A percentile compares a stretch with the other conserved stretches of the same genome.
These are phyloP conservation scores for Acleris cristana DNA, from an alignment of 2,888 invertebrate genomes.

Conservation along the genomic window DNA sequence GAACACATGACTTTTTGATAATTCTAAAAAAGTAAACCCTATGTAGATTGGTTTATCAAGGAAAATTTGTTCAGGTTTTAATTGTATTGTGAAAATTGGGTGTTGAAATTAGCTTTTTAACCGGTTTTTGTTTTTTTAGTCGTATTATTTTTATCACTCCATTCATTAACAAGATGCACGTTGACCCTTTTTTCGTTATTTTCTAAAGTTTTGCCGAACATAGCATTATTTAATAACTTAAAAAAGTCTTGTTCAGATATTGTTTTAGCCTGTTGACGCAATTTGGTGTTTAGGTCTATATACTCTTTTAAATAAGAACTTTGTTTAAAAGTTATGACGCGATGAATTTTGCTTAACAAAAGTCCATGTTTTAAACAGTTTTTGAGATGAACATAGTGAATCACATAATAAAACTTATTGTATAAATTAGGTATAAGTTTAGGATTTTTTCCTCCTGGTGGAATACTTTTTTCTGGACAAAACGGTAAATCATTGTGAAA, in stretches of 20 bases:
- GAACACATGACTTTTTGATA: not conserved
- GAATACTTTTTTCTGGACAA: slow-evolving; percentile 1
- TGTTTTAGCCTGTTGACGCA: slow-evolving; percentile 2
- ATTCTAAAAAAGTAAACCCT: slow-evolving; percentile 4
- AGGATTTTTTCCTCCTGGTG: not conserved
- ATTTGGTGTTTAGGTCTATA: slow-evolving; percentile 42
- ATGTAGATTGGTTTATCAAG: slow-evolving; percentile 41
- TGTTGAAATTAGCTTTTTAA: no score
- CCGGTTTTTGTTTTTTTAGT: no score
- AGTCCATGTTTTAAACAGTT: slow-evolving; percentile 49
- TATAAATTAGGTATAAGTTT: slow-evolving; percentile 45
- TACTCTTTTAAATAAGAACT: slow-evolving; percentile 48
- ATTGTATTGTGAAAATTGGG: slow-evolving; percentile 25
- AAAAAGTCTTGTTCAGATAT: no score
- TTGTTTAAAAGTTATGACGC: slow-evolving; percentile 48
- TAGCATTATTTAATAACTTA: slow-evolving; percentile 34
- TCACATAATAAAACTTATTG: slow-evolving; percentile 47
- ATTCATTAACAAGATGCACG: no score
- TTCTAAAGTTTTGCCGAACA: slow-evolving; percentile 40
- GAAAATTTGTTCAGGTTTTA: slow-evolving; percentile 23
- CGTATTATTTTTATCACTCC: no score
- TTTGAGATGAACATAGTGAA: slow-evolving; percentile 49
- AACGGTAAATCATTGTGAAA: slow-evolving; percentile 5
- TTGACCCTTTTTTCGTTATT: no score
- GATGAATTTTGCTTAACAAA: slow-evolving; percentile 46